A percentile compares a stretch with the other conserved stretches of the same genome.
These are phyloP conservation scores for Pycnonotus jocosus DNA, from an alignment of 2,113 vertebrate species.

Conservation along the genomic window DNA sequence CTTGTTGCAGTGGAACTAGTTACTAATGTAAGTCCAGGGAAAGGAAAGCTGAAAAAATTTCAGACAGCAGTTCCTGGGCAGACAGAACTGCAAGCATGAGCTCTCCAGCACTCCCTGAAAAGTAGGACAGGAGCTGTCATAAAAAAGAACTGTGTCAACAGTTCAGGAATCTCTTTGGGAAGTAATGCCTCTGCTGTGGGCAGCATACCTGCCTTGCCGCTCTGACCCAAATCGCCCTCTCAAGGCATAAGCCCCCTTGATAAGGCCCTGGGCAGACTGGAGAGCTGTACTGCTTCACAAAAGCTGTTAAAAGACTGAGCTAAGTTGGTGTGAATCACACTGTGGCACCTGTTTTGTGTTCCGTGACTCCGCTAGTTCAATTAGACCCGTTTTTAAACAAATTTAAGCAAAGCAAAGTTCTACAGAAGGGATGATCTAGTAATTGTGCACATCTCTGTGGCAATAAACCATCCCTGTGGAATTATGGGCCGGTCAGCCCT, in stretches of 20 bases:
- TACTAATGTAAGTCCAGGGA: not conserved
- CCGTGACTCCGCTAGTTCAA: not conserved
- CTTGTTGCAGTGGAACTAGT: not conserved
- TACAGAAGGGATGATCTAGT: not conserved
- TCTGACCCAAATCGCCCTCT: not conserved
- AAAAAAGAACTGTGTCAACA: constrained; percentile 42
- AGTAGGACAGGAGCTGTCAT: constrained; percentile 38
- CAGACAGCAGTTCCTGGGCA: not conserved
- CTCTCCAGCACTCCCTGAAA: not conserved
- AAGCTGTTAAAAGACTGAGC: not conserved
- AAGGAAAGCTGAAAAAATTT: not conserved
- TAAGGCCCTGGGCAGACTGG: not conserved
- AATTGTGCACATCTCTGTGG: not conserved
- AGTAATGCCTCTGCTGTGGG: not conserved
- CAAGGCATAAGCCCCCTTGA: not conserved
- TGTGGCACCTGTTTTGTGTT: not conserved
- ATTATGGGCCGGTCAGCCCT: not conserved
- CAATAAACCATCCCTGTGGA: not conserved
- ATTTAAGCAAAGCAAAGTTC: not conserved
- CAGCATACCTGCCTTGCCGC: not conserved
- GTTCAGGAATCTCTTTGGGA: constrained; percentile 4
- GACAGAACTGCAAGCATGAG: not conserved
- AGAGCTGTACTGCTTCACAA: not conserved
- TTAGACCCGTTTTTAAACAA: not conserved
- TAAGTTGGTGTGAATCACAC: not conserved